phyloP scores from a whole-genome alignment of 2,888 invertebrate species.

The Sinodicranocentrus sp. region DNA sequence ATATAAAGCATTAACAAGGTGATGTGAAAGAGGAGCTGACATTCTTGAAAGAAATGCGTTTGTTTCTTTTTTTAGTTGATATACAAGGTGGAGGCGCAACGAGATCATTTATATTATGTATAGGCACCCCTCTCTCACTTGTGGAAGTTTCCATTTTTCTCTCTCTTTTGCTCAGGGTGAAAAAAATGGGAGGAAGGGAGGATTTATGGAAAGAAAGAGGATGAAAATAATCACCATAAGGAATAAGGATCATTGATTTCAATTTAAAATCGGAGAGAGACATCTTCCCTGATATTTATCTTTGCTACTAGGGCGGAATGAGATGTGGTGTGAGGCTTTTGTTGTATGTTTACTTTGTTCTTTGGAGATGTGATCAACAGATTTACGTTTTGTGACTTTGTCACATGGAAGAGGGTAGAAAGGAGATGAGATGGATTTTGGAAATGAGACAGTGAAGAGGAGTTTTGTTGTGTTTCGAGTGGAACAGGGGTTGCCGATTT shows the following conservation, averaged over 20 bases:
- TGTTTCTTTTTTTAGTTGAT: constrained; percentile 25
- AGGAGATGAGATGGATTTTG: constrained; percentile 23
- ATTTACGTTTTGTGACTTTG: constrained; percentile 18
- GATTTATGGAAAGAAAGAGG: constrained; percentile 38
- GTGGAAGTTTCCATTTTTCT: too few relatives aligned
- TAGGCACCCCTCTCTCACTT: constrained; percentile 11
- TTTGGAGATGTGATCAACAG: constrained; percentile 60
- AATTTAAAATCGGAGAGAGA: constrained; percentile 55
- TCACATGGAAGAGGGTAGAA: background rate
- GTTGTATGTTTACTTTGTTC: constrained; percentile 18
- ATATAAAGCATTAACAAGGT: background rate
- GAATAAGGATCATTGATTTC: constrained; percentile 65
- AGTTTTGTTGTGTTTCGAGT: constrained; percentile 1
- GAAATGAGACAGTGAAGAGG: constrained; percentile 35
- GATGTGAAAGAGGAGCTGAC: constrained; percentile 14
- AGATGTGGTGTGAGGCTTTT: background rate
- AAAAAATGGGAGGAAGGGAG: constrained; percentile 1
- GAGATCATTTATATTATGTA: constrained; percentile 19
- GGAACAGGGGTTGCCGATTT: background rate
- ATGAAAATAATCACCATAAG: constrained; percentile 54
- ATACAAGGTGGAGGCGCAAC: background rate
- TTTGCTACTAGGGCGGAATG: background rate
- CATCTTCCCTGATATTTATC: constrained; percentile 58
- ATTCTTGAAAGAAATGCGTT: constrained; percentile 24
- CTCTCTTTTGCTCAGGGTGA: background rate